phyloP scores from a whole-genome alignment of 2,797 vertebrate species.

The Siniperca obscura region DNA sequence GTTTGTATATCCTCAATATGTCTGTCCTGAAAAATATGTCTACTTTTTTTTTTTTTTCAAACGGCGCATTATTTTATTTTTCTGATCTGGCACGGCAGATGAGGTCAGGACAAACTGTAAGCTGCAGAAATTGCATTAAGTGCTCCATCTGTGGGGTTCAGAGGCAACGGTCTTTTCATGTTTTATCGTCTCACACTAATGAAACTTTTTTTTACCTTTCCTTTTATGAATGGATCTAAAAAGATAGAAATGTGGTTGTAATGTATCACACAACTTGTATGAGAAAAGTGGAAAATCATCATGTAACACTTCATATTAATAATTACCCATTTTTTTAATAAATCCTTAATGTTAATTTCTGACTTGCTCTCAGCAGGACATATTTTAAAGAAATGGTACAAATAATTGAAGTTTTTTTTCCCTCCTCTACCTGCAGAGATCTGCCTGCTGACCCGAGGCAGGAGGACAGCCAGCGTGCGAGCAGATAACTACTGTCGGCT shows the following conservation, averaged over 20 bases:
- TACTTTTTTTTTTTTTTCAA: constrained; percentile 66
- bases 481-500: constrained; percentile 97
- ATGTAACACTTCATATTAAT: constrained; percentile 3
- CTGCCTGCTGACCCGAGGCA: constrained; percentile 94
- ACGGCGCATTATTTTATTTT: constrained; percentile 80
- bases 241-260: constrained; percentile 9
- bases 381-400: constrained; percentile 26
- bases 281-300: constrained; percentile 20
- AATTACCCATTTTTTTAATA: constrained; percentile 12
- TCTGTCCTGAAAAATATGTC: constrained; percentile 69
- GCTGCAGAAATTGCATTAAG: constrained; percentile 84
- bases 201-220: constrained; percentile 46
- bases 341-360: constrained; percentile 17
- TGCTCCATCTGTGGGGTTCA: constrained; percentile 81
- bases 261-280: constrained; percentile 9
- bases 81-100: constrained; percentile 77
- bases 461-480: constrained; percentile 94
- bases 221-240: constrained; percentile 60
- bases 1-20: constrained; percentile 65
- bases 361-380: constrained; percentile 23
- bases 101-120: constrained; percentile 82
- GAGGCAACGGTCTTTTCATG: constrained; percentile 61
- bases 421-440: constrained; percentile 88
- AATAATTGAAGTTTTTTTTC: not conserved
- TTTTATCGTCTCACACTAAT: constrained; percentile 66